Evolutionary conservation across 2,888 invertebrate genomes (phyloP).

Genomic region (Uropetala carovei): DNA sequence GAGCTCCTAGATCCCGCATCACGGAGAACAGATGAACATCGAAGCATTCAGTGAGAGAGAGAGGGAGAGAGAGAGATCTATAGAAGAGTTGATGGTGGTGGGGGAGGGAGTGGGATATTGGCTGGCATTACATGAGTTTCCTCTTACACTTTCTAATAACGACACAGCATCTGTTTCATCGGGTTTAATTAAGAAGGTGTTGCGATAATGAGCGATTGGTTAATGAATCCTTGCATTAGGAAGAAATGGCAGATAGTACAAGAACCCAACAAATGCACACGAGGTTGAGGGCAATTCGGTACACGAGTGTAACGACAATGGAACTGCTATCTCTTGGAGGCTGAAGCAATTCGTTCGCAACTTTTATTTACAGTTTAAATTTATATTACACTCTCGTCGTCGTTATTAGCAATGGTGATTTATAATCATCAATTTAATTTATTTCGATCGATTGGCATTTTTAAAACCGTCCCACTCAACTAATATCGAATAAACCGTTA

Average conservation of each 20-base stretch:
- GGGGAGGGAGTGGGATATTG: neutral
- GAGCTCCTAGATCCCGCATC: neutral
- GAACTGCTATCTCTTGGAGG: no score
- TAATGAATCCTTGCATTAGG: constrained; percentile 58
- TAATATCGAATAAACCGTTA: no score
- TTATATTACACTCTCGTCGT: no score
- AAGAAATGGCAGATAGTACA: neutral
- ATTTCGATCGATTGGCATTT: no score
- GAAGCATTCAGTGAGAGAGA: neutral
- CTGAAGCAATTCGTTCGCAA: no score
- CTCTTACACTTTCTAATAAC: constrained; percentile 44
- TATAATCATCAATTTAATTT: no score
- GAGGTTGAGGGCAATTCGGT: neutral
- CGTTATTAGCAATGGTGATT: no score
- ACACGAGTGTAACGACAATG: no score
- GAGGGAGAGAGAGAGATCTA: neutral
- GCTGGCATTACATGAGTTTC: constrained; percentile 55
- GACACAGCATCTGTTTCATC: neutral
- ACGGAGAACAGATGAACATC: constrained; percentile 29
- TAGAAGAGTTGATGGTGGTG: neutral
- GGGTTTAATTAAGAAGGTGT: neutral
- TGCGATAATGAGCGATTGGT: constrained; percentile 38
- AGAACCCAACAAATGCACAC: neutral
- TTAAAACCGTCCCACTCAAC: no score
- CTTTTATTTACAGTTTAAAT: no score